Evolutionary conservation across 2,113 vertebrate genomes (phyloP).

Genomic region (Trinectes maculatus): DNA sequence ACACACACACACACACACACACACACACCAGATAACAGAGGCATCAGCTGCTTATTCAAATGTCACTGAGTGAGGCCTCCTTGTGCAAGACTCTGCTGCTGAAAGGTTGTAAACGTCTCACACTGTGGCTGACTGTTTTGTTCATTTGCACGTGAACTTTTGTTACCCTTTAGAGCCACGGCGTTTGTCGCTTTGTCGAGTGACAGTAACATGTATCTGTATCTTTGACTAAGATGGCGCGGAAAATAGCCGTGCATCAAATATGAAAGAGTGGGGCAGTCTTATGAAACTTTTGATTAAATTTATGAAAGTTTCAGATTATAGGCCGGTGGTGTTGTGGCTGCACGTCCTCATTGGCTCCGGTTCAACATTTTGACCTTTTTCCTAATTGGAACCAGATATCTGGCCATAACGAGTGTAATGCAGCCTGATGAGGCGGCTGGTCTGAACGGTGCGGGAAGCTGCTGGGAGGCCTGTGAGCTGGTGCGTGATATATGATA

Average conservation of each 20-base stretch:
- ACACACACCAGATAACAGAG: slow-evolving; percentile 25
- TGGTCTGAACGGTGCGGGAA: slow-evolving; percentile 50
- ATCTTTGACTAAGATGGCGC: no score
- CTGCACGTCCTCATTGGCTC: background rate
- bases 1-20: slow-evolving; percentile 1
- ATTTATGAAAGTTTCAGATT: background rate
- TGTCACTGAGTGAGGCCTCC: slow-evolving; percentile 1
- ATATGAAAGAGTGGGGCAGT: slow-evolving; percentile 7
- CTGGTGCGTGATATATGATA: slow-evolving; percentile 28
- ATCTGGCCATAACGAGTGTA: slow-evolving; percentile 48
- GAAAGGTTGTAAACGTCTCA: slow-evolving; percentile 27
- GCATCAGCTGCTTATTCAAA: slow-evolving; percentile 24
- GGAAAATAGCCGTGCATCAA: no score
- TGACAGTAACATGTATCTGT: slow-evolving; percentile 5
- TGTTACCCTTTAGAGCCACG: slow-evolving; percentile 21
- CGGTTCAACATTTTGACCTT: slow-evolving; percentile 42
- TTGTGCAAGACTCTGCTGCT: background rate
- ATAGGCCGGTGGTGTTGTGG: background rate
- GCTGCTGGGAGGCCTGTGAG: slow-evolving; percentile 38
- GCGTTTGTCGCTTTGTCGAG: slow-evolving; percentile 11
- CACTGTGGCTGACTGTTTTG: slow-evolving; percentile 19
- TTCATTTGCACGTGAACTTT: slow-evolving; percentile 23
- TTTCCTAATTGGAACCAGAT: slow-evolving; percentile 54
- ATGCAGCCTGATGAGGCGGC: slow-evolving; percentile 51
- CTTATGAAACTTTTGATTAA: background rate